A percentile compares a stretch with the other conserved stretches of the same genome.
Conservation (phyloP, 2,888 invertebrate species). For the Ormia ochracea region DNA sequence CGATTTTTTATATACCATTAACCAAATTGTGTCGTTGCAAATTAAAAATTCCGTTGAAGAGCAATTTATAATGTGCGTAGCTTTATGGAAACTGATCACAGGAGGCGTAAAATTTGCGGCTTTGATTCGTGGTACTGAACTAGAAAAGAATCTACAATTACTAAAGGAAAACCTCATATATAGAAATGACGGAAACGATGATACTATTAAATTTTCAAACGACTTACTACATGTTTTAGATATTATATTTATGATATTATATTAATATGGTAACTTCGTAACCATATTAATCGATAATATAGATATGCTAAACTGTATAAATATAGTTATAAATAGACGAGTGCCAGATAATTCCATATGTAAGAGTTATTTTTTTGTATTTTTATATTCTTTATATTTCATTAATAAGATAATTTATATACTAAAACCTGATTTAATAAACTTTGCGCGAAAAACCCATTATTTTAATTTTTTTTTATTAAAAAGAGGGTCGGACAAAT, state of each 20-base stretch:
- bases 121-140: slow-evolving; percentile 71
- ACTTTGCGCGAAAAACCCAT: too few species aligned
- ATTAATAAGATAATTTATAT: too few species aligned
- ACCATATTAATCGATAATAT: too few species aligned
- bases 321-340: too few species aligned
- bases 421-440: too few species aligned
- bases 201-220: slow-evolving; percentile 62
- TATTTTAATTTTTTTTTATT: too few species aligned
- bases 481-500: too few species aligned
- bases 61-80: slow-evolving; percentile 68
- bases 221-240: slow-evolving; percentile 67
- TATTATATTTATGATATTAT: slow-evolving; percentile 67
- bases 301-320: too few species aligned
- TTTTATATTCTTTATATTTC: too few species aligned
- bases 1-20: slow-evolving; percentile 67
- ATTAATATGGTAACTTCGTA: too few species aligned
- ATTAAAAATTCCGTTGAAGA: slow-evolving; percentile 68
- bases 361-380: too few species aligned
- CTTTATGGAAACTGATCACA: slow-evolving; percentile 73
- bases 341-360: too few species aligned
- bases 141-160: slow-evolving; percentile 67
- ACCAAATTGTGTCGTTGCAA: slow-evolving; percentile 65
- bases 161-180: slow-evolving; percentile 65
- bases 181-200: slow-evolving; percentile 50
- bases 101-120: slow-evolving; percentile 72